Conservation (phyloP, 2,797 vertebrate species). For the Cyprinella venusta region DNA sequence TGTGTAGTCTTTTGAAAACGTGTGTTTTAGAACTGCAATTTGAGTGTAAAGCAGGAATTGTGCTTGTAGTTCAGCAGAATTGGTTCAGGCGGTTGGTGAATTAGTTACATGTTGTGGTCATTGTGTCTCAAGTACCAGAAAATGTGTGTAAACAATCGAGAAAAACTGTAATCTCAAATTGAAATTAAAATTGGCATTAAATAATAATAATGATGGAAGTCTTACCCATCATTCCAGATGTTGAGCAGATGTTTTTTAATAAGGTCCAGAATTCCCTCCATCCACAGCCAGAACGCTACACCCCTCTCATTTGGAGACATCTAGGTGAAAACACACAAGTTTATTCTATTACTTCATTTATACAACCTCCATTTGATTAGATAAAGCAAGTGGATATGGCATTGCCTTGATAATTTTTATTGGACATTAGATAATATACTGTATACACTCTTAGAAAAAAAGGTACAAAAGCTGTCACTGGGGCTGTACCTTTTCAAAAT, state of each 20-base stretch:
- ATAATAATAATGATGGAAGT: neutral
- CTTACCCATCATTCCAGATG: slow-evolving; percentile 96
- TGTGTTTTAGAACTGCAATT: too few species aligned
- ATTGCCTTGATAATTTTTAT: neutral
- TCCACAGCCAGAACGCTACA: slow-evolving; percentile 95
- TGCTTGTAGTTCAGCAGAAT: too few species aligned
- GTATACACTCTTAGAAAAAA: too few species aligned
- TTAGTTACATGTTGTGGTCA: too few species aligned
- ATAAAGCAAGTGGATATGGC: neutral
- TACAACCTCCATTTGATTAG: neutral
- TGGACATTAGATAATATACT: too few species aligned
- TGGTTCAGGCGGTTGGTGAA: too few species aligned
- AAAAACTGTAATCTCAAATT: neutral
- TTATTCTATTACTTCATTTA: neutral
- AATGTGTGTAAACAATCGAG: too few species aligned
- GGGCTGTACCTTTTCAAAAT: too few species aligned
- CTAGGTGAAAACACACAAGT: slow-evolving; percentile 75
- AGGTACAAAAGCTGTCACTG: too few species aligned
- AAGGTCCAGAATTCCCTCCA: slow-evolving; percentile 94
- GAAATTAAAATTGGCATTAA: neutral
- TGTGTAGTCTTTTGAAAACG: too few species aligned
- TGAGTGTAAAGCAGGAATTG: too few species aligned
- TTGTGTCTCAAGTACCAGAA: too few species aligned
- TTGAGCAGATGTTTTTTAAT: slow-evolving; percentile 91
- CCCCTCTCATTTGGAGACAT: slow-evolving; percentile 77